A percentile compares a stretch with the other conserved stretches of the same genome.
Conservation (phyloP, 2,888 invertebrate genomes). For the Temnothorax ravouxi region DNA sequence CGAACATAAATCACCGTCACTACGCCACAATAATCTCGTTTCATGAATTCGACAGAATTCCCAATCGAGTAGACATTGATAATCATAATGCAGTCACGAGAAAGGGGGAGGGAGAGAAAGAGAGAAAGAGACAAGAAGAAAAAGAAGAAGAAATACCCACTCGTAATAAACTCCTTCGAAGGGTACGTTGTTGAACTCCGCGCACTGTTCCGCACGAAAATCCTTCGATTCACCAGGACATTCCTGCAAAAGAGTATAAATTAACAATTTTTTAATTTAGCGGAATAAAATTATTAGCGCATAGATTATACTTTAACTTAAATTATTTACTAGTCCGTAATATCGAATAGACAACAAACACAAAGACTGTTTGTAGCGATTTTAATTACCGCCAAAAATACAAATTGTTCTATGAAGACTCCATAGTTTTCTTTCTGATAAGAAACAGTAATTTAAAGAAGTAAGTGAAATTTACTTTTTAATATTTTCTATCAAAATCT, state of each 20-base stretch:
- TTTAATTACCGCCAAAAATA: background rate
- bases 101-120: background rate
- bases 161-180: conserved; percentile 94
- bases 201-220: conserved; percentile 96
- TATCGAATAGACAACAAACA: background rate
- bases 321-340: background rate
- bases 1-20: conserved; percentile 60
- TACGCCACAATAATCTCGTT: conserved; percentile 19
- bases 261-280: background rate
- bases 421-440: background rate
- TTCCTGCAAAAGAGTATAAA: conserved; percentile 88
- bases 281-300: background rate
- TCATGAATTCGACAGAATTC: conserved; percentile 34
- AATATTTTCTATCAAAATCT: background rate
- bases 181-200: conserved; percentile 92
- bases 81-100: conserved; percentile 5
- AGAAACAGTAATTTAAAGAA: background rate
- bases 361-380: background rate
- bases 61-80: conserved; percentile 12
- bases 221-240: conserved; percentile 93
- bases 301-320: background rate
- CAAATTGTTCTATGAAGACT: background rate
- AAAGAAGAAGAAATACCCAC: conserved; percentile 87
- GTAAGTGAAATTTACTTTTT: background rate
- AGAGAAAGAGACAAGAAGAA: background rate